Conservation (phyloP, 2,888 invertebrate genomes). For the Lamproptera curius region DNA sequence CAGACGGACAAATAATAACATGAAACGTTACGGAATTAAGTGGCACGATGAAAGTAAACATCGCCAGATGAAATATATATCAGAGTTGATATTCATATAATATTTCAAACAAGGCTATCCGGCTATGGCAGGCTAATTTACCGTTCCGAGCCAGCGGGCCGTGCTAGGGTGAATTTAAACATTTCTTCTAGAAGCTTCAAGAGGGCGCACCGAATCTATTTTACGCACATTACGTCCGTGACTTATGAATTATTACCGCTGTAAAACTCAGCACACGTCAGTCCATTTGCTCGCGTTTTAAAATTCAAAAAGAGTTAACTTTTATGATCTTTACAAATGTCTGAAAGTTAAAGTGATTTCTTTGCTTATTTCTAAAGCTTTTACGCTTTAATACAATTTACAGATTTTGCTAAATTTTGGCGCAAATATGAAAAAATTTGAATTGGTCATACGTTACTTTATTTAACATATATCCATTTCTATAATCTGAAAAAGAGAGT, state of each 20-base stretch:
- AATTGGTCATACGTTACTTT: no score
- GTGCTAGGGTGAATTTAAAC: slow-evolving; percentile 47
- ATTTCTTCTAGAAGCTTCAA: slow-evolving; percentile 55
- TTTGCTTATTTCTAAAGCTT: no score
- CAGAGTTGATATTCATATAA: slow-evolving; percentile 45
- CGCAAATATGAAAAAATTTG: no score
- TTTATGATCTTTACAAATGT: no score
- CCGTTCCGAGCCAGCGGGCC: slow-evolving; percentile 50
- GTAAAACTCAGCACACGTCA: slow-evolving; percentile 68
- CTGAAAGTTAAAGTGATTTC: no score
- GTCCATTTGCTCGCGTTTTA: slow-evolving; percentile 57
- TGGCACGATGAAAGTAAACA: slow-evolving; percentile 4
- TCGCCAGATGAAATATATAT: slow-evolving; percentile 3
- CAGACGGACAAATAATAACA: background rate
- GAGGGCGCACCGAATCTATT: slow-evolving; percentile 64
- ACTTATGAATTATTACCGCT: slow-evolving; percentile 68
- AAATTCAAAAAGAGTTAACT: no score
- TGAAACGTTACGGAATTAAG: background rate
- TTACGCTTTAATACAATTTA: no score
- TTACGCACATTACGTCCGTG: slow-evolving; percentile 65
- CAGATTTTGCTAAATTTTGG: no score
- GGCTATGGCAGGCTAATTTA: slow-evolving; percentile 55
- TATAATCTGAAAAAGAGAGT: no score
- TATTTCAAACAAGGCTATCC: slow-evolving; percentile 56
- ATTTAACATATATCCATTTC: no score